Percentiles rank a stretch among this genome's conserved stretches.
These are phyloP conservation scores for Eubucco bourcierii DNA, from an alignment of 2,113 vertebrate genomes.

Conservation along the genomic window DNA sequence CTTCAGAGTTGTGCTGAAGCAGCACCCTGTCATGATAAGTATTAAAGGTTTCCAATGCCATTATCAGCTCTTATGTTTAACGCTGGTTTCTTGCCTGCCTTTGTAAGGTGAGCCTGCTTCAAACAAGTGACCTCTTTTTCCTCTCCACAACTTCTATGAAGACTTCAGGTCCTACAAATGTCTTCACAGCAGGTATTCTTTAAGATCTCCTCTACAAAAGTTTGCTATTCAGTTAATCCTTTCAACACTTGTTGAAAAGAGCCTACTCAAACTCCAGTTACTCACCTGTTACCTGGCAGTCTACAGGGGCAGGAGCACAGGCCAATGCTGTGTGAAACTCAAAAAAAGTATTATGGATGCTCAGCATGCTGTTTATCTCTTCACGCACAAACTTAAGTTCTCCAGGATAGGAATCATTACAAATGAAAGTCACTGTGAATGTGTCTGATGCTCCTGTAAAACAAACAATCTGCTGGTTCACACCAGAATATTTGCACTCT, in stretches of 20 bases:
- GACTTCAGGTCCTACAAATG: background rate
- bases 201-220: background rate
- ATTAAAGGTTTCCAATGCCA: background rate
- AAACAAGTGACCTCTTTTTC: background rate
- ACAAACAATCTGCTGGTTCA: background rate
- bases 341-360: slow-evolving; percentile 82
- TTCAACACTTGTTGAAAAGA: background rate
- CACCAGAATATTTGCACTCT: background rate
- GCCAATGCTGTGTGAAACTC: slow-evolving; percentile 89
- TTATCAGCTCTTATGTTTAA: background rate
- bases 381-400: slow-evolving; percentile 77
- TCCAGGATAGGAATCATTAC: slow-evolving; percentile 80
- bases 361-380: slow-evolving; percentile 73
- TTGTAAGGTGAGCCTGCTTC: background rate
- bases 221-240: background rate
- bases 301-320: slow-evolving; percentile 87
- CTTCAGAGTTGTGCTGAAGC: background rate
- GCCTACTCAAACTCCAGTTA: background rate
- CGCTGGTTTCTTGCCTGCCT: background rate
- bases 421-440: slow-evolving; percentile 88
- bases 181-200: background rate
- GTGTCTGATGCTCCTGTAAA: slow-evolving; percentile 77
- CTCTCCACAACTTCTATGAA: background rate
- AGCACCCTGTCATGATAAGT: background rate
- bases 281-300: slow-evolving; percentile 87